Conservation (phyloP, 2,888 invertebrate genomes). For the Nemapogon koenigi region DNA sequence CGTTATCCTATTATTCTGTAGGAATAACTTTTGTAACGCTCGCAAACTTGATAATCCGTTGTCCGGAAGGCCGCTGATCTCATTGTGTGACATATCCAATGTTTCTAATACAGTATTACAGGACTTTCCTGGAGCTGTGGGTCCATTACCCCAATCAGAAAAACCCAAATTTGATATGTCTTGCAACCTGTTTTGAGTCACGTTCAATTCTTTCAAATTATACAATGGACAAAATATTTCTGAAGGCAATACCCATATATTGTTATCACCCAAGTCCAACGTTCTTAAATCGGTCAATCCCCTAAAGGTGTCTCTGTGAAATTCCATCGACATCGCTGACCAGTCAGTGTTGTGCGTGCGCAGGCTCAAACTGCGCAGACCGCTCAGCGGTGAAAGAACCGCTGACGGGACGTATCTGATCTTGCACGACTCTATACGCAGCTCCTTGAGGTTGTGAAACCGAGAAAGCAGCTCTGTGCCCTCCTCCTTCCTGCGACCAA, state of each 20-base stretch:
- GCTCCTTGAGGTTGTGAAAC: constrained; percentile 70
- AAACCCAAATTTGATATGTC: constrained; percentile 79
- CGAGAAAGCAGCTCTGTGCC: constrained; percentile 65
- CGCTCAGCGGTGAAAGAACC: constrained; percentile 71
- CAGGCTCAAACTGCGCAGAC: constrained; percentile 70
- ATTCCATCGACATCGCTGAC: constrained; percentile 79
- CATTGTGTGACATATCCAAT: constrained; percentile 78
- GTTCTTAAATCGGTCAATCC: constrained; percentile 71
- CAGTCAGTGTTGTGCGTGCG: constrained; percentile 81
- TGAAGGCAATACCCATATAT: constrained; percentile 76
- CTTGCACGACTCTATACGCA: constrained; percentile 79
- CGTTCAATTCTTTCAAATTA: constrained; percentile 72
- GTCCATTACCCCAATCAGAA: constrained; percentile 74
- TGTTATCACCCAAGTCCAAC: constrained; percentile 77
- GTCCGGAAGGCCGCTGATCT: constrained; percentile 73
- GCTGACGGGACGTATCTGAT: constrained; percentile 76
- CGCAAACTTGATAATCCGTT: constrained; percentile 74
- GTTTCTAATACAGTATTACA: constrained; percentile 74
- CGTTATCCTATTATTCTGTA: constrained; percentile 79
- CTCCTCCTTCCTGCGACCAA: constrained; percentile 57
- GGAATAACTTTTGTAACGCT: constrained; percentile 70
- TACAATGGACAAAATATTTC: constrained; percentile 76
- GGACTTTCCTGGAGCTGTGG: constrained; percentile 70
- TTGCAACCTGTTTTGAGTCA: constrained; percentile 79
- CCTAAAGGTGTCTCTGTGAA: constrained; percentile 74